These are phyloP conservation scores for Amyelois transitella DNA, from an alignment of 1,140 invertebrate species.

Conservation along the genomic window DNA sequence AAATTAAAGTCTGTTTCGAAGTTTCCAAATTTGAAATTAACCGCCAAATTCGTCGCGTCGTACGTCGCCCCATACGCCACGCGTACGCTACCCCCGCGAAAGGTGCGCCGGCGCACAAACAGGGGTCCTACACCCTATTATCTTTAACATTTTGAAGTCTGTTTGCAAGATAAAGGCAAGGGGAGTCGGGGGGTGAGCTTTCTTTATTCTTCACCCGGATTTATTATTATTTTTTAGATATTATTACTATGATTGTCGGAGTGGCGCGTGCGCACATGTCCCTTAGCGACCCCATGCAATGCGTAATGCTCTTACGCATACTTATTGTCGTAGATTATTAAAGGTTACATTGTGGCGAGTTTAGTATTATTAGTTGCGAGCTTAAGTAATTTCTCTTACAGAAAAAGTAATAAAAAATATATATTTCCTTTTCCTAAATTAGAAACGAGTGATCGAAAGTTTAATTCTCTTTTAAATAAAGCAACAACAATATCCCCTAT, in stretches of 20 bases:
- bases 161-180: conserved; percentile 72
- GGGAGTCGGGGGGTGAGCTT: conserved; percentile 66
- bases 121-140: conserved; percentile 65
- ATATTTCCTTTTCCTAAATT: no score
- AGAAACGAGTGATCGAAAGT: no score
- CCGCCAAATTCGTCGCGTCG: conserved; percentile 45
- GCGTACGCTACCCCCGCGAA: conserved; percentile 50
- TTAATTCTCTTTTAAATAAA: not conserved
- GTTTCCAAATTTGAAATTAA: conserved; percentile 56
- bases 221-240: conserved; percentile 75
- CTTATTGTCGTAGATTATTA: conserved; percentile 66
- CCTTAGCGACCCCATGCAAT: conserved; percentile 45
- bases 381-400: not conserved
- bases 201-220: conserved; percentile 73
- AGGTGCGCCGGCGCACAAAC: conserved; percentile 50
- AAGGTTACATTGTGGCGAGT: conserved; percentile 51
- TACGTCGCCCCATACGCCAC: conserved; percentile 36
- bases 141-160: conserved; percentile 71
- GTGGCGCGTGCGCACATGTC: conserved; percentile 70
- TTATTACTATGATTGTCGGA: conserved; percentile 68
- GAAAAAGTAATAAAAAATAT: no score
- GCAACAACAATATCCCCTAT: not conserved
- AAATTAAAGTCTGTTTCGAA: not conserved
- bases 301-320: conserved; percentile 58
- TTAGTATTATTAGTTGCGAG: conserved; percentile 27